These are phyloP conservation scores for Pagetopsis macropterus DNA, from an alignment of 2,797 vertebrate genomes.

Conservation along the genomic window DNA sequence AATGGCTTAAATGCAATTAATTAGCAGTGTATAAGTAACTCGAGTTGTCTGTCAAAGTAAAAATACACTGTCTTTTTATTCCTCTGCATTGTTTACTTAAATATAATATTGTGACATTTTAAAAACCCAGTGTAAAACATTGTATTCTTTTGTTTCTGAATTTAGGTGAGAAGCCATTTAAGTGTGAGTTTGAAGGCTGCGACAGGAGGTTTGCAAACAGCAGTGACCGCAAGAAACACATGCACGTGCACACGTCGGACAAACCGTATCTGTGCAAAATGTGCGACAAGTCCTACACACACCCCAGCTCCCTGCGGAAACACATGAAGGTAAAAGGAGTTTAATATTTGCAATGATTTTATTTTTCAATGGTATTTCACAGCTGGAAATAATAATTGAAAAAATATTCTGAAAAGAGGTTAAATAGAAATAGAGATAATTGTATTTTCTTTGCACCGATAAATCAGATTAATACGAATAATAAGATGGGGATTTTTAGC, in stretches of 20 bases:
- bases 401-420: not conserved
- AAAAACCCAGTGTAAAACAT: not conserved
- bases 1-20: not conserved
- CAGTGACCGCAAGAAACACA: constrained; percentile 99
- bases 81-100: not conserved
- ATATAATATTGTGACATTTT: not conserved
- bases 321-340: constrained; percentile 95
- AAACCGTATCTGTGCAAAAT: constrained; percentile 99
- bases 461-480: constrained; percentile 67
- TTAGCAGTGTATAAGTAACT: not conserved
- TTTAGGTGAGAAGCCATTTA: constrained; percentile 98
- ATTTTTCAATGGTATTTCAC: not conserved
- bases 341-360: not conserved
- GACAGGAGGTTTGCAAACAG: constrained; percentile 99
- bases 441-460: constrained; percentile 51
- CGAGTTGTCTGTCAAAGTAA: not conserved
- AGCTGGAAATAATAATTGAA: too few species aligned
- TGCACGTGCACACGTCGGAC: constrained; percentile 99
- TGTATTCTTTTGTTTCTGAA: constrained; percentile 27
- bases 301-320: constrained; percentile 98
- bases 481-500: constrained; percentile 33
- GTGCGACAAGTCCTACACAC: constrained; percentile 99
- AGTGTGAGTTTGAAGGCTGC: constrained; percentile 99
- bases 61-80: not conserved
- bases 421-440: constrained; percentile 29